Conservation (phyloP, 2,797 vertebrate genomes). For the Xenops minutus region DNA sequence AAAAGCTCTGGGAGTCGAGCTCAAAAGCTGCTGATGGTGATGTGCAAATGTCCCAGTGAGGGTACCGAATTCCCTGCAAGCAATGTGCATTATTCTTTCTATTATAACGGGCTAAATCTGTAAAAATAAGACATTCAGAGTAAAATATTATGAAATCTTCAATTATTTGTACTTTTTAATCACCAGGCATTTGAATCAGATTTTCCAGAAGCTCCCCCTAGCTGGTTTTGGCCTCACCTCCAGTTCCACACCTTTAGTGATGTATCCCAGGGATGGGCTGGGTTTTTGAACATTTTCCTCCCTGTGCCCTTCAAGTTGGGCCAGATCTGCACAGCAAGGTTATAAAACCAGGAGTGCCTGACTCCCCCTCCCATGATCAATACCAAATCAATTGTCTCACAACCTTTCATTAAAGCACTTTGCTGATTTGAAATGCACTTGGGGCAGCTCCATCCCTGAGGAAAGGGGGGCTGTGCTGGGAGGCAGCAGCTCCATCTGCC, state of each 20-base stretch:
- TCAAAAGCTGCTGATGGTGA: neutral
- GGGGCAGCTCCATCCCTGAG: neutral
- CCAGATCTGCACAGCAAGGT: neutral
- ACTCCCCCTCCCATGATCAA: neutral
- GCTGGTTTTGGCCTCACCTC: neutral
- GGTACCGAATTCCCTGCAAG: accelerated
- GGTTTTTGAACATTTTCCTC: neutral
- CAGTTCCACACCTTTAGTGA: neutral
- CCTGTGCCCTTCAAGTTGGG: neutral
- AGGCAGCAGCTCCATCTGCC: neutral
- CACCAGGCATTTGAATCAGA: neutral
- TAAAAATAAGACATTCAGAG: neutral
- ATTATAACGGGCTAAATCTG: neutral
- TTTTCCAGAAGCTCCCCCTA: neutral
- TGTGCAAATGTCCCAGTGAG: accelerated
- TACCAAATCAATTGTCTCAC: neutral
- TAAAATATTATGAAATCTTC: neutral
- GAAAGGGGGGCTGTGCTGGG: neutral
- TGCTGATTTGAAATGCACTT: accelerated
- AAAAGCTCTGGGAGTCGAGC: neutral
- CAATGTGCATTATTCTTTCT: neutral
- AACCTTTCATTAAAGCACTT: neutral
- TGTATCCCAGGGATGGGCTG: accelerated
- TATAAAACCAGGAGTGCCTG: neutral
- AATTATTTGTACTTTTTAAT: neutral